Base-by-base conservation (phyloP, 1,140 invertebrate species). In the Drosophila burlai region DNA sequence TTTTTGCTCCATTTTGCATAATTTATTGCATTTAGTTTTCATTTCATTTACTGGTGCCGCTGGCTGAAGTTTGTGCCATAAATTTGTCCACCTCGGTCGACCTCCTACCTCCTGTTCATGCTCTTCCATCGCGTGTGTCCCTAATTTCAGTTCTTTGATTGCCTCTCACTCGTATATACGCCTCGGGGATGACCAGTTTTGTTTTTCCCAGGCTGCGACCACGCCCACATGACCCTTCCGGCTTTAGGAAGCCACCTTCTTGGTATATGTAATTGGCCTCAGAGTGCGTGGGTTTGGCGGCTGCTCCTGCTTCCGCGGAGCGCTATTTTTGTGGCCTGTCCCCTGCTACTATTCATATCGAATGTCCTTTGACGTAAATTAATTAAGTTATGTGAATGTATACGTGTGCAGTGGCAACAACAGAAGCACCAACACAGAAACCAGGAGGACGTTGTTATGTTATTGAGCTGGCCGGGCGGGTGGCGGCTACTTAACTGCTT, bases 351-450 rank as follows among this genome's bases (percentile, higher is more conserved):
- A 73, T 80, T 89, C 55, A 76, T 90, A 90, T 89, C 64, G 57
- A 89, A 90, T 89, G 85, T 89, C 84, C 84, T 90, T 72, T 89
- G 81, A 89, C 84, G 81, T 49, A 84, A 85, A 90, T 89, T 89
- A 89, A 89, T 89, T 89, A 90, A 79, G 80, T 85, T 90, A 79
- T 89, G 62, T 72, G 69, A 83, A 76, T 57, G 76, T 80, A 60
- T 80, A 60, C 38, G 40, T 40, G 40, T 40, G 40, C 15, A 18
- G 40, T 29, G 47, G 47, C 47, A 50, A n/a, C 24, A 29, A 49
- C 21, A 34, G 18, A 40, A n/a, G 36, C 40, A 24, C 24, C 21
- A 29, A 10, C 9, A 16, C 13, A 4, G 18, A 34, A n/a, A 15
- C 34, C 29, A 29, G 31, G 11, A 15, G 61, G 36, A 34, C 46